A percentile compares a stretch with the other conserved stretches of the same genome.
phyloP scores from a whole-genome alignment of 2,888 invertebrate genomes.

The Ichneumoninae sp. region DNA sequence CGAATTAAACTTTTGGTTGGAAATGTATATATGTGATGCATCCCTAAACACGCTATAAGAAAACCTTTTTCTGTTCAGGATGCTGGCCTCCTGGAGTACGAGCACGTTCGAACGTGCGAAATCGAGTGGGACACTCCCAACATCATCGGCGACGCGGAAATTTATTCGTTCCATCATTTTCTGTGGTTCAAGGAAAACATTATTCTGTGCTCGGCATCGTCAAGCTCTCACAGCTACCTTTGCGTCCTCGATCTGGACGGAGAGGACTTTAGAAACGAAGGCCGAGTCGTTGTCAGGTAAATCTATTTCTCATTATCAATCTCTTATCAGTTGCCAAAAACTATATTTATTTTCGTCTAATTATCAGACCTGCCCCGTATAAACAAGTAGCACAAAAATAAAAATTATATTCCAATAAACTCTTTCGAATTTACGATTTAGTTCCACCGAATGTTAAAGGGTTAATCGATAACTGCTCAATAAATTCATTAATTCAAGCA shows the following conservation, averaged over 20 bases:
- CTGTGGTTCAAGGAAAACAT: conserved; percentile 85
- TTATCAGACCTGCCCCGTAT: no score
- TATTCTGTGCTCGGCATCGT: conserved; percentile 83
- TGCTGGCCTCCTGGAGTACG: conserved; percentile 72
- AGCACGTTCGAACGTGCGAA: conserved; percentile 72
- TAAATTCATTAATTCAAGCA: no score
- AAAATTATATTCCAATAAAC: no score
- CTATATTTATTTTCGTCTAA: no score
- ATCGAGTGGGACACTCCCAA: conserved; percentile 74
- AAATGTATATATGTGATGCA: no score
- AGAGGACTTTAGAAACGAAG: conserved; percentile 61
- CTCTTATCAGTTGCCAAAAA: no score
- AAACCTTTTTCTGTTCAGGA: conserved; percentile 70
- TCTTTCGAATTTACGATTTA: no score
- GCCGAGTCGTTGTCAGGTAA: conserved; percentile 72
- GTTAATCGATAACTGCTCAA: no score
- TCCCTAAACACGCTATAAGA: neutral
- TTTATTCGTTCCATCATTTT: conserved; percentile 85
- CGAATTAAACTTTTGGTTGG: no score
- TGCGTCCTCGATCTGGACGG: conserved; percentile 74
- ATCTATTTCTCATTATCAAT: conserved; percentile 18
- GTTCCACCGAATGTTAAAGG: no score
- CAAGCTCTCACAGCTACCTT: conserved; percentile 70
- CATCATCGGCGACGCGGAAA: conserved; percentile 53
- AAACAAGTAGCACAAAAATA: no score